Evolutionary conservation across 2,888 invertebrate species (phyloP).

Genomic region (Standfussiana lucernea): DNA sequence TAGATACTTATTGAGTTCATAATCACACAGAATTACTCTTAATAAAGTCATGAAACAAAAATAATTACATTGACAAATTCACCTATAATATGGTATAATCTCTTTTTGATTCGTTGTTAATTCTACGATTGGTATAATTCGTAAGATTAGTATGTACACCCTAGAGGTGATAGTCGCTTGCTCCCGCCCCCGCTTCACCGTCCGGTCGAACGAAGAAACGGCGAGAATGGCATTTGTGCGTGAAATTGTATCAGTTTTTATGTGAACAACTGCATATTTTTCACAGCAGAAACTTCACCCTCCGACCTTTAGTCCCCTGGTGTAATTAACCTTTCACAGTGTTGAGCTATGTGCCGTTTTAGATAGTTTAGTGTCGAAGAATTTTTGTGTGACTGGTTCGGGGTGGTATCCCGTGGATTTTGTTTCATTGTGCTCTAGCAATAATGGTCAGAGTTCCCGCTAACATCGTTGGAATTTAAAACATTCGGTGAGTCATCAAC

Average conservation of each 20-base stretch:
- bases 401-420: constrained; percentile 87
- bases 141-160: constrained; percentile 47
- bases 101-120: background rate
- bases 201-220: constrained; percentile 77
- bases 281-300: constrained; percentile 76
- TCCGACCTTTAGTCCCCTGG: constrained; percentile 75
- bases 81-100: background rate
- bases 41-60: background rate
- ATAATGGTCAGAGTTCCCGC: constrained; percentile 88
- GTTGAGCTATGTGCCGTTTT: constrained; percentile 79
- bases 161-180: constrained; percentile 71
- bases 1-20: background rate
- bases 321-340: constrained; percentile 73
- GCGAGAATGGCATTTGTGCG: constrained; percentile 86
- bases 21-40: fast-evolving
- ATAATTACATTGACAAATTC: background rate
- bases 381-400: constrained; percentile 82
- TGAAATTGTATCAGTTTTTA: constrained; percentile 87
- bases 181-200: constrained; percentile 73
- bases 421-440: constrained; percentile 82
- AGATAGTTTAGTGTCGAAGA: constrained; percentile 80
- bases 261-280: constrained; percentile 86
- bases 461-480: constrained; percentile 89
- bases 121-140: constrained; percentile 41
- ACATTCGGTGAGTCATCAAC: constrained; percentile 89